phyloP scores from a whole-genome alignment of 2,888 invertebrate species.

The Acleris emargana region DNA sequence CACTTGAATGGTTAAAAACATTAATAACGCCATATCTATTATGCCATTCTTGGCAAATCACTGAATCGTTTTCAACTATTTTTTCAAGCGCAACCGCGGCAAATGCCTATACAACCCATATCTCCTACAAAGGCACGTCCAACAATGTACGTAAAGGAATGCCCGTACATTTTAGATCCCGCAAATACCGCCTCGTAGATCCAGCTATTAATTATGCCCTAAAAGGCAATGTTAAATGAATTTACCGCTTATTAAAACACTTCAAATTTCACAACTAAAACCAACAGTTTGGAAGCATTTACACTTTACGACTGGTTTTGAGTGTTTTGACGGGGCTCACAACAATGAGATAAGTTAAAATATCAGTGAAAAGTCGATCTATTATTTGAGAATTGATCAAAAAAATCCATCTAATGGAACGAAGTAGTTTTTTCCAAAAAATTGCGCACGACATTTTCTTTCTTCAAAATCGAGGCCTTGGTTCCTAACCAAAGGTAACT shows the following conservation, averaged over 20 bases:
- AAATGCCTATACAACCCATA: constrained; percentile 6
- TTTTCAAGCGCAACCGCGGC: neutral
- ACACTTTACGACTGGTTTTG: constrained; percentile 43
- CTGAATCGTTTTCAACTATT: neutral
- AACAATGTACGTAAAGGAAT: constrained; percentile 23
- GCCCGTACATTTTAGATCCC: constrained; percentile 33
- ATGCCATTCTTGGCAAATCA: too few species aligned
- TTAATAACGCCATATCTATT: too few species aligned
- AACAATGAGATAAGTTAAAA: neutral
- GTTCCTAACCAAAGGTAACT: too few species aligned
- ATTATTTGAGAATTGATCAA: too few species aligned
- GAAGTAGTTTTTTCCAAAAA: too few species aligned
- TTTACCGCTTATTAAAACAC: constrained; percentile 71
- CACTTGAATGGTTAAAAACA: too few species aligned
- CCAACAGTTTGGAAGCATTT: constrained; percentile 44
- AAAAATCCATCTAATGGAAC: too few species aligned
- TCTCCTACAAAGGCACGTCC: constrained; percentile 19
- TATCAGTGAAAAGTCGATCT: too few species aligned
- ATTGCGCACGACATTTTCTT: too few species aligned
- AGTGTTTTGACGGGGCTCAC: neutral
- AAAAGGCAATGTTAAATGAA: constrained; percentile 56
- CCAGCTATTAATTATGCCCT: constrained; percentile 51
- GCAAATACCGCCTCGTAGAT: constrained; percentile 35
- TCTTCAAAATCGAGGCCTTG: too few species aligned
- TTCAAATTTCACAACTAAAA: constrained; percentile 60